Evolutionary conservation across 2,113 vertebrate genomes (phyloP), one percentile per base, ranked within the genome.

Genomic region (Tetraodon nigroviridis): DNA sequence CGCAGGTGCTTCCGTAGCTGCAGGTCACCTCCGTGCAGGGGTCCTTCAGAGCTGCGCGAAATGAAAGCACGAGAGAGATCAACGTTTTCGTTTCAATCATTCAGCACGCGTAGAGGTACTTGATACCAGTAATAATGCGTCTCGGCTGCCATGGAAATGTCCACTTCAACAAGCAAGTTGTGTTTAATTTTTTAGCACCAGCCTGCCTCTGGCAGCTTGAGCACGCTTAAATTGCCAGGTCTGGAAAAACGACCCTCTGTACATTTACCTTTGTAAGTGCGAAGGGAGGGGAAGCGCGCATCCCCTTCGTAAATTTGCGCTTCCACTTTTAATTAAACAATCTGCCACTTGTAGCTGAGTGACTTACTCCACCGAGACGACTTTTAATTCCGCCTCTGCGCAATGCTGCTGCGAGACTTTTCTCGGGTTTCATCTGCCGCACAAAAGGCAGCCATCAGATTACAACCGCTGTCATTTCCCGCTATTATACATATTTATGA

Each of bases 1-100:
- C 85, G 0, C 97, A 99, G 17, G 93, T 95, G 87, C 97, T 98
- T 86, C 97, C 97, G 0, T 93, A 99, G 73, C 92, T 94, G 88
- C 97, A 99, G 51, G 71, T 90, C 83, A 98, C 93, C 3, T 93
- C 92, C 0, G 85, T 51, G 11, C 97, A 99, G 14, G 97, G 96
- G 80, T 99, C 94, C 78, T 91, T 93, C 74, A 91, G 89, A 65
- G 93, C 96, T 98, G 85, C 0, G 22, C 57, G 49, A n/a, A n/a
- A n/a, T 3, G 16, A 44, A 22, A 16, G 51, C 7, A 64, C 1
- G 61, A 44, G 71, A 10, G 10, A 60, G 69, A 61, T 62, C 18
- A 44, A 57, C 22, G 21, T 48, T 79, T 52, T 44, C 6, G 10
- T 15, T 44, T 44, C 16, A 15, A 15, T 44, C 5, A 44, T 44